Base-by-base conservation (phyloP, 1,140 invertebrate genomes). In the Conopomorpha cramerella region DNA sequence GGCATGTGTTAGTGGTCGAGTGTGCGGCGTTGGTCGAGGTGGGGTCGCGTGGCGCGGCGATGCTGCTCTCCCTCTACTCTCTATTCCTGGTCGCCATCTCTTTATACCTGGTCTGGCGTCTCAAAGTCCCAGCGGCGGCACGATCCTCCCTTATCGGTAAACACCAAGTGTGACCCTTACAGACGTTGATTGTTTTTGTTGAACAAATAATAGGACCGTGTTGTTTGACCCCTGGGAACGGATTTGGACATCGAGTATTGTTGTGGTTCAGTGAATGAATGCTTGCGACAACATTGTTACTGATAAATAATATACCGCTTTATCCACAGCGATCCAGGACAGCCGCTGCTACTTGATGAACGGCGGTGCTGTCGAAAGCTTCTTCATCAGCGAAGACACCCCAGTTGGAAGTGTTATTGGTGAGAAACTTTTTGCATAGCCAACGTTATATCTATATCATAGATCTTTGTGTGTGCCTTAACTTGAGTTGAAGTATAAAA, bases 261-360 rank as follows among this genome's bases (percentile, higher is more conserved):
- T 14, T 30, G 14, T 30, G 7, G 29, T 30, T 28, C 15, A 35
- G 16, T 16, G 7, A 16, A 11, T 26, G 25, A 26, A 26, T 35
- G 34, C 19, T 34, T 34, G 19, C n/a, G n/a, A n/a, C n/a, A 34
- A 34, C 18, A 19, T 18, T 17, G 8, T 13, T 11, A 13, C 29
- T 30, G 16, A 14, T 30, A 15, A 15, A 7, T 11, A 2, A 34
- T 25, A 8, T 23, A 14, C 25, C 4, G 12, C 12, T 8, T 3
- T 16, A 16, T 35, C 57, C 54, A 2, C 59, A 78, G 80, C 77
- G 30, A 82, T 86, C 51, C 80, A 82, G 52, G 91, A 93, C 76
- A 90, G 89, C 51, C 81, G 92, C 57, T 96, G 93, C 61, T 95
- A 90, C 65, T 67, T 96, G 52, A 88, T 92, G 68, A 92, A 89